Evolutionary conservation across 2,113 vertebrate species (phyloP).

Genomic region (Carassius carassius): DNA sequence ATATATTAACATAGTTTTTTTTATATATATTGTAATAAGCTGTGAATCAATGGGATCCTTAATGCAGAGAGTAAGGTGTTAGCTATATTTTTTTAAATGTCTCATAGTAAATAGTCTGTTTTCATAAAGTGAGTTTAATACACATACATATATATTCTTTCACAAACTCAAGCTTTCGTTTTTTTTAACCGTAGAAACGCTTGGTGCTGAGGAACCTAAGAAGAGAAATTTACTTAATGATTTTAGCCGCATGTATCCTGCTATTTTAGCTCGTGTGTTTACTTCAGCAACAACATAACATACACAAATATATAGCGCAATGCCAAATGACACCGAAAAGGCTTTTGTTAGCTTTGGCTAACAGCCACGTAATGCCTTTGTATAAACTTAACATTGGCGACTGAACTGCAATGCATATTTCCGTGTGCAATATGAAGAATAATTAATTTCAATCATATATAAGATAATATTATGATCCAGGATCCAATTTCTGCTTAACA

Average conservation of each 20-base stretch:
- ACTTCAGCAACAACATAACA: background rate
- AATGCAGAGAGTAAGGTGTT: background rate
- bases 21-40: background rate
- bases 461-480: background rate
- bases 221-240: background rate
- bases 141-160: background rate
- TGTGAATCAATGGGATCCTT: background rate
- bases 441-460: background rate
- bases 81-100: background rate
- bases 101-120: background rate
- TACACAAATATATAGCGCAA: background rate
- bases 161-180: background rate
- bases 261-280: background rate
- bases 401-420: background rate
- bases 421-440: background rate
- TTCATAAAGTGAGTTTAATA: background rate
- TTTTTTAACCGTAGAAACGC: background rate
- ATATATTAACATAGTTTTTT: background rate
- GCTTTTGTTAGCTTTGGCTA: slow-evolving; percentile 43
- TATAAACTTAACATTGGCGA: background rate
- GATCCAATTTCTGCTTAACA: background rate
- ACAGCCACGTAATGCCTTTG: background rate
- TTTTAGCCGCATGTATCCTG: background rate
- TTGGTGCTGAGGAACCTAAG: background rate
- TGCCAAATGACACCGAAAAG: slow-evolving; percentile 8